Evolutionary conservation across 2,888 invertebrate genomes (phyloP), one percentile per base, ranked within the genome.

Genomic region (Melinaea menophilus): DNA sequence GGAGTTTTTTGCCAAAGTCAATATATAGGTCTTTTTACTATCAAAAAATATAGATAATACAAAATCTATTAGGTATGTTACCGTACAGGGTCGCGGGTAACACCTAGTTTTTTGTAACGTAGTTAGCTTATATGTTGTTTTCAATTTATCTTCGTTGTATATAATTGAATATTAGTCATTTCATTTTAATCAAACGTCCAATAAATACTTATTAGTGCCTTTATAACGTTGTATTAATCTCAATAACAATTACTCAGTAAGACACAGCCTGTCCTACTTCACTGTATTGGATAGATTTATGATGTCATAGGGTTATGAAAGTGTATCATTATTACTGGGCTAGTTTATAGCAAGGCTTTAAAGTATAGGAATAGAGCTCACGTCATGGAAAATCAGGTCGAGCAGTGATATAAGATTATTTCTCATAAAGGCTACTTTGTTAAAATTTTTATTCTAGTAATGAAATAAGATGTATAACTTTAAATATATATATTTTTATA

Each of bases 281-380:
- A 45, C 45, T 31, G 33, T 54, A 7, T 31, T 54, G 12, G 22
- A 56, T 56, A 48, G 12, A 63, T 56, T 35, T 60, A 77, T 81
- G 81, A 79, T 77, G 75, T 80, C 81, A 81, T 71, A 69, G 68
- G 68, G 75, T 76, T 77, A 79, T 80, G 78, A 79, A 80, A 76
- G 71, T 66, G 77, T 68, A 73, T 80, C 77, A 80, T 81, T 77
- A 74, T 74, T 74, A 75, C 75, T 76, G 73, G 66, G 74, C 75
- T 78, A 71, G 74, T 77, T 79, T 78, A 75, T 69, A 67, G 75
- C 77, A 81, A 81, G 79, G 76, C 77, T 80, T 79, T 71, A 72
- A 60, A 65, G 69, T 67, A 60, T 65, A 64, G 64, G 62, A 67
- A 64, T 65, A 68, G 63, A 46, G 60, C 55, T 66, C 62, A 62